These are phyloP conservation scores for Diglossa cyanea DNA, from an alignment of 2,797 vertebrate species.

Conservation along the genomic window DNA sequence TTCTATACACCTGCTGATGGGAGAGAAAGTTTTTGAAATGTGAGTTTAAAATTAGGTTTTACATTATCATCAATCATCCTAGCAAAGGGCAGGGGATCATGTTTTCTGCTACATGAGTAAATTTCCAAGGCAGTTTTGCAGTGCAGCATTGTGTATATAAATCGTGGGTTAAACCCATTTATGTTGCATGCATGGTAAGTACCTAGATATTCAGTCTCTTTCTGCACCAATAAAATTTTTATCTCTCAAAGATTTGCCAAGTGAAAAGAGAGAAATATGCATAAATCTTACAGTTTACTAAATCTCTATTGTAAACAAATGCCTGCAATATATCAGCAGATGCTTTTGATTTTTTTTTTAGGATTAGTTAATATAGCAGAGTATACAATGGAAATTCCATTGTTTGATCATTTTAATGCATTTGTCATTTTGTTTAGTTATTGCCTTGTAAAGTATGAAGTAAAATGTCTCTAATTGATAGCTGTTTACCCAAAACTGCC, in stretches of 20 bases:
- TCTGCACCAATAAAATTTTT: neutral
- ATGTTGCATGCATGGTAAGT: neutral
- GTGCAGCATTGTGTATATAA: neutral
- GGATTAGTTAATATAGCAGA: neutral
- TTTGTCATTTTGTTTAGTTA: constrained; percentile 11
- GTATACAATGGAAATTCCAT: neutral
- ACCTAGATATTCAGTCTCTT: neutral
- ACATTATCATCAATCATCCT: constrained; percentile 30
- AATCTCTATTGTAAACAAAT: neutral
- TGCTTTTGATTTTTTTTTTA: neutral
- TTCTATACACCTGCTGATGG: neutral
- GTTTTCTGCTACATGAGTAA: constrained; percentile 42
- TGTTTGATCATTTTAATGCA: neutral
- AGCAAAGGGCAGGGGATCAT: constrained; percentile 25
- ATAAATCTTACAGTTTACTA: neutral
- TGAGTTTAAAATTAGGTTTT: constrained; percentile 48
- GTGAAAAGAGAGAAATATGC: neutral
- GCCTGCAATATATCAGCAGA: neutral
- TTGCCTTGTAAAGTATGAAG: neutral
- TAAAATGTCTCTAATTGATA: neutral
- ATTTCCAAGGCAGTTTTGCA: constrained; percentile 44
- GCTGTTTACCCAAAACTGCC: constrained; percentile 6
- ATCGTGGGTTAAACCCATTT: neutral
- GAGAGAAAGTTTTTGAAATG: neutral
- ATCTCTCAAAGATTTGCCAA: neutral